Base-by-base conservation (phyloP, 2,888 invertebrate species). In the Diaphora mendica region DNA sequence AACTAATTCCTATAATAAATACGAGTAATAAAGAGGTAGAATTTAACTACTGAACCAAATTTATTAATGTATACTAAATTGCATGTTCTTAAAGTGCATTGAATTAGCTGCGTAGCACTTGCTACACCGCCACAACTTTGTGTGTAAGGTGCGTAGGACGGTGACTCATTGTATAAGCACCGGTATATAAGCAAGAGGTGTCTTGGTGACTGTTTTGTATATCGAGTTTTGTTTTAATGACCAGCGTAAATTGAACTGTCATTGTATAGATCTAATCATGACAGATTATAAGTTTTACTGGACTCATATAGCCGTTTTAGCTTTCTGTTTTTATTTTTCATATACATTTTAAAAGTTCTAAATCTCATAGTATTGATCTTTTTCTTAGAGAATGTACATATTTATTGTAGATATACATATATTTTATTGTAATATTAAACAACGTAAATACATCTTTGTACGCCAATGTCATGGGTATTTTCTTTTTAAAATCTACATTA, bases 41-140 rank as follows among this genome's bases (percentile, higher is more conserved):
- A 23, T 23, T 23, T 23, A 23, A 51, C 23, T 8, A 51, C 23
- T 23, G 20, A 51, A 48, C 48, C 0, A 23, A 55, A 55, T 48
- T 48, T 20, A 4, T 48, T 48, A 48, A 48, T 20, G 17, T 48
- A 48, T 48, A 48, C 48, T 20, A 20, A 48, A 8, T 51, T 51
- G 23, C 26, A 23, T 33, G 48, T 39, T 26, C 44, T 64, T n/a
- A 5, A 71, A 51, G 30, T 59, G 15, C 70, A 23, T 15, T 68
- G 67, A 64, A 68, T 68, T 62, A 39, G 64, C 44, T 73, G 44
- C 80, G 85, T 77, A 79, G 78, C 82, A 30, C 30, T 68, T 65
- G 74, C 82, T 84, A 82, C 68, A n/a, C 67, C 23, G 78, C 23
- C 35, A 72, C 76, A 78, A 79, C 80, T 75, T 7, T 42, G 62